Base-by-base conservation (phyloP, 2,113 vertebrate species). In the Scomber colias region DNA sequence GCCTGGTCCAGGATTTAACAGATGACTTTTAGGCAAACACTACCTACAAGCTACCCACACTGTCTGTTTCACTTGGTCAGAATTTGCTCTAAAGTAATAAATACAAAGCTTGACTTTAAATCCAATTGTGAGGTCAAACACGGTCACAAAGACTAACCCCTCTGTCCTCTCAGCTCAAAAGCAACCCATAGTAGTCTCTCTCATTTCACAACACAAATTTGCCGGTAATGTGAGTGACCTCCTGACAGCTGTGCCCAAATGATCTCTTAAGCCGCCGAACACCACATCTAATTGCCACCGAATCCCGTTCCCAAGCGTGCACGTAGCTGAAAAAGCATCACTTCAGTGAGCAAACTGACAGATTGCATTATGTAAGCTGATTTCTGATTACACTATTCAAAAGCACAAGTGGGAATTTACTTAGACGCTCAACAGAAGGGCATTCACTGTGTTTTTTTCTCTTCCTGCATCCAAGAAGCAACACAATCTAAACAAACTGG, bases 221-320 rank as follows among this genome's bases (percentile, higher is more conserved):
- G 53, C 51, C 45, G 65, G 53, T 82, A 70, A 78, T 55, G n/a
- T 21, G 44, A 35, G 51, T 31, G 50, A 40, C 8, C 67, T 15
- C 35, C 67, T 60, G 76, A 75, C 84, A 85, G 85, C 73, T 80
- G 77, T 51, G 48, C 63, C 60, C 10, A 64, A 80, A 82, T 53
- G 46, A 77, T 78, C 63, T 60, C 76, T 78, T 46, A 40, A 75
- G 72, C 56, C 67, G 0, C 46, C n/a, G 30, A 81, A 75, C 77
- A 59, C 68, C 3, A 78, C 46, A 57, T 78, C 65, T 70, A 77
- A 88, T 77, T 77, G 72, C 62, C 51, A 63, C 40, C 2, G 15
- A 63, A 60, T 56, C 72, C 56, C 10, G 24, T 59, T 71, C 63
- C 71, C 15, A 49, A 53, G 62, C 3, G 2, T 17, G 64, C 13